Conservation (phyloP, 2,797 vertebrate genomes). For the Hozukius guyotensis region DNA sequence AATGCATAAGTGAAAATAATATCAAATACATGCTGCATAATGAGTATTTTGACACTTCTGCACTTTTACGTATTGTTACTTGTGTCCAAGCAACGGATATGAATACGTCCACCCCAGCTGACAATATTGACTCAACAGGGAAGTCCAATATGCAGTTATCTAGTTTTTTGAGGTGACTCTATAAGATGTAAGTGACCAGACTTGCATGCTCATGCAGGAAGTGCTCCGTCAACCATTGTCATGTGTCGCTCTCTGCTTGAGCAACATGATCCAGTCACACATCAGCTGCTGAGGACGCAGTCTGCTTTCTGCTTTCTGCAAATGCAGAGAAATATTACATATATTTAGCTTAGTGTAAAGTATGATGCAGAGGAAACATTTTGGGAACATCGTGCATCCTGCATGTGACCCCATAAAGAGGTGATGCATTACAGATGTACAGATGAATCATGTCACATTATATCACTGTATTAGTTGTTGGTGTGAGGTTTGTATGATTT, state of each 20-base stretch:
- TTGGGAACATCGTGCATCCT: background rate
- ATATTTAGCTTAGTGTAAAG: background rate
- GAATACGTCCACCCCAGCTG: background rate
- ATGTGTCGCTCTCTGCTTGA: slow-evolving; percentile 22
- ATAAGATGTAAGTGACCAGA: background rate
- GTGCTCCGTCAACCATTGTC: slow-evolving; percentile 1
- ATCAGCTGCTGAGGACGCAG: slow-evolving; percentile 23
- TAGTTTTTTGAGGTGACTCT: background rate
- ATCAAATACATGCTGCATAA: background rate
- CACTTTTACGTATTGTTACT: background rate
- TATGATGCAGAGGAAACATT: background rate
- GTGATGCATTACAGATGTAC: background rate
- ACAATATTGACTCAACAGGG: background rate
- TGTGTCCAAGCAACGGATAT: background rate
- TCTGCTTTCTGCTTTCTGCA: background rate
- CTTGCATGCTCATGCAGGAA: slow-evolving; percentile 1
- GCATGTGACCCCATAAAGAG: background rate
- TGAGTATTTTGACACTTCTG: background rate
- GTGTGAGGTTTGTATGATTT: background rate
- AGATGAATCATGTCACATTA: background rate
- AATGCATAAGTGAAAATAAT: background rate
- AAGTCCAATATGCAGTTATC: background rate
- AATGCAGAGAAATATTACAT: background rate
- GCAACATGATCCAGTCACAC: slow-evolving; percentile 37
- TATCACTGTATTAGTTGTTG: background rate